Evolutionary conservation across 1,140 invertebrate genomes (phyloP), one percentile per base, ranked within the genome.

Genomic region (Diorhabda carinulata): DNA sequence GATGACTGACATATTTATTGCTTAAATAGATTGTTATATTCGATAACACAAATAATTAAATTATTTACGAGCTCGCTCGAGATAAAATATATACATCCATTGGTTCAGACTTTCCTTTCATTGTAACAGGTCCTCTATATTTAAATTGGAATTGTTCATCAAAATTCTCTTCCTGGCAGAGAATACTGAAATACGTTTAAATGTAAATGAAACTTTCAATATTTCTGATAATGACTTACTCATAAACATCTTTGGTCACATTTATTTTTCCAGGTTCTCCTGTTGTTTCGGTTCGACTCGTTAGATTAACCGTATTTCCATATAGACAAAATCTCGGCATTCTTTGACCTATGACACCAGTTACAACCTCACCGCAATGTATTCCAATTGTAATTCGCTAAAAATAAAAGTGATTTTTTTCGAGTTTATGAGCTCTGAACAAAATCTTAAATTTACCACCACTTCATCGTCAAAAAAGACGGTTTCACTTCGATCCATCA

Each of bases 251-350:
- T 80, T 97, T 93, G 3, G 95, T 97, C 44, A 98, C 93, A 80
- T 98, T 98, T 64, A 98, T 97, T 77, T 88, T 90, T 4, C 95
- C 95, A 3, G 91, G 90, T 65, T 91, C 88, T 3, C 96, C 96
- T 0, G 96, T 98, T 10, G 96, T 98, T 84, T 98, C 96, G 3
- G 95, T 97, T 71, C 96, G 86, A 79, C 94, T 97, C 45, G 96
- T 97, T 41, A 98, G 81, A 83, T 98, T 98, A 0, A 98, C 96
- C 0, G 96, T 98, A 82, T 98, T 98, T 25, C 96, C 96, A 79
- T 98, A 98, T 2, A 98, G 86, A 83, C 96, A 98, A 80, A 98
- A 98, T n/a, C 96, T 88, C 0, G 96, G 96, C 92, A 98, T 97
- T 64, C 95, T 89, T 83, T 97, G 95, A 3, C 96, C 96, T 70